Percentiles rank a stretch among this genome's conserved stretches.
phyloP scores from a whole-genome alignment of 2,888 invertebrate species.

The Microctonus aethiopoides region DNA sequence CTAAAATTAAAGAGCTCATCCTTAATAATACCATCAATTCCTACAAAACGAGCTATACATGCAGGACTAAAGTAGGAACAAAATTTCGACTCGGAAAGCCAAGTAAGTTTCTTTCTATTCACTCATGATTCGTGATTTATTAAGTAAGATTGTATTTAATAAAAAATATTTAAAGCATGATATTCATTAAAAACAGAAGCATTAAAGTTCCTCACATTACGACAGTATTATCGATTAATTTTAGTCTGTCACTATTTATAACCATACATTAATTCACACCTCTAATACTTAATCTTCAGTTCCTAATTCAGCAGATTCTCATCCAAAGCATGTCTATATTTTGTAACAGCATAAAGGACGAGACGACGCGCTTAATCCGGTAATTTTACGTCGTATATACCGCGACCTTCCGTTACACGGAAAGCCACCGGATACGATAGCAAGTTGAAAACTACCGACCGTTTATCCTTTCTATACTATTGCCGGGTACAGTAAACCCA shows the following conservation, averaged over 20 bases:
- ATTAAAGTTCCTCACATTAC: too few relatives aligned
- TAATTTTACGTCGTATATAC: constrained; percentile 30
- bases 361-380: constrained; percentile 34
- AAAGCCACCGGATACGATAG: constrained; percentile 35
- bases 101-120: too few relatives aligned
- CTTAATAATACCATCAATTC: too few relatives aligned
- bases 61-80: too few relatives aligned
- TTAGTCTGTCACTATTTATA: neutral
- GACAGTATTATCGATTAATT: too few relatives aligned
- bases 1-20: too few relatives aligned
- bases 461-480: constrained; percentile 28
- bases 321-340: neutral
- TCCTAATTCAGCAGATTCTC: neutral
- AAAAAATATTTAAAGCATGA: too few relatives aligned
- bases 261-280: neutral
- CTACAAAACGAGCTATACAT: too few relatives aligned
- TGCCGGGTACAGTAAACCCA: neutral
- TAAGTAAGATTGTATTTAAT: too few relatives aligned
- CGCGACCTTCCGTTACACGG: constrained; percentile 33
- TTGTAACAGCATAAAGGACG: constrained; percentile 15
- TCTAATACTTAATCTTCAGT: neutral
- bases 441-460: constrained; percentile 28
- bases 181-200: too few relatives aligned
- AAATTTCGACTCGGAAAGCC: too few relatives aligned
- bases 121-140: too few relatives aligned